phyloP scores from a whole-genome alignment of 2,113 vertebrate genomes.

The Phyllopteryx taeniolatus region DNA sequence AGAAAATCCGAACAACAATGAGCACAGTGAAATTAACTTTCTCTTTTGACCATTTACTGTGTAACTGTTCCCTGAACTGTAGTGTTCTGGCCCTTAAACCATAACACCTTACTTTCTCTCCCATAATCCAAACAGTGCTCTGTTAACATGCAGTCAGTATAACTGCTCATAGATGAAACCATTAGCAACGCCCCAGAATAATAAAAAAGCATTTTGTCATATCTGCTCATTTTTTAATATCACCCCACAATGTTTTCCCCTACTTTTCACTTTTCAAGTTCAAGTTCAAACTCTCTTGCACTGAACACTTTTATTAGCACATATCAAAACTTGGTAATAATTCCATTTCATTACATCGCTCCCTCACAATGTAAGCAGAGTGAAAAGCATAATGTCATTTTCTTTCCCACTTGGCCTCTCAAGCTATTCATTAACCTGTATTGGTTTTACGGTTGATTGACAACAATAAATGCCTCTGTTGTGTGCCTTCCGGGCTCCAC shows the following conservation, averaged over 20 bases:
- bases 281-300: neutral
- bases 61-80: neutral
- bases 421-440: conserved; percentile 38
- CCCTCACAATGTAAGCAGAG: neutral
- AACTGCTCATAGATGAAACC: neutral
- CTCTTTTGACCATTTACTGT: neutral
- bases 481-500: conserved; percentile 22
- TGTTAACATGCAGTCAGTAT: no score
- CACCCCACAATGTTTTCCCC: neutral
- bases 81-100: neutral
- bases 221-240: neutral
- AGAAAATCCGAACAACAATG: no score
- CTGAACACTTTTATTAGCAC: neutral
- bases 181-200: neutral
- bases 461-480: conserved; percentile 30
- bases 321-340: conserved; percentile 12
- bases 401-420: conserved; percentile 25
- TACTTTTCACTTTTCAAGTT: neutral
- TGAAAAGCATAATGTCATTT: conserved; percentile 20
- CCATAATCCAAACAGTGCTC: neutral
- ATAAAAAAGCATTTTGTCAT: neutral
- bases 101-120: no score
- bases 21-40: no score
- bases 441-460: conserved; percentile 28
- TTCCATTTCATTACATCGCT: conserved; percentile 8